Evolutionary conservation across 2,797 vertebrate species (phyloP), one percentile per base, ranked within the genome.

Genomic region (Cercopithecus neglectus): DNA sequence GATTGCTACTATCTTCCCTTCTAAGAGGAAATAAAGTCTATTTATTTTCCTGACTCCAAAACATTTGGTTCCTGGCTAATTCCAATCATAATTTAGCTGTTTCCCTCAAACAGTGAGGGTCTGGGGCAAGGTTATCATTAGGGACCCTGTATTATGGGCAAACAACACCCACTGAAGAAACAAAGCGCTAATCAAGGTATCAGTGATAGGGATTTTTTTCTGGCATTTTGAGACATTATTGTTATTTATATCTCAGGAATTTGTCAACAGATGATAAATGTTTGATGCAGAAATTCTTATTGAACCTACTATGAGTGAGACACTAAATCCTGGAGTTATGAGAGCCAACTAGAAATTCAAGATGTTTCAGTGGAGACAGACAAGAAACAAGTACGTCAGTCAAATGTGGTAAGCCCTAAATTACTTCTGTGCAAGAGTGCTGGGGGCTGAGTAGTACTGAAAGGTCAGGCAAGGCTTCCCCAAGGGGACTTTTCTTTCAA

Each of bases 21-120:
- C 30, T 93, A 85, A 90, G 91, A 78, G 86, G 59, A 96, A 96
- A 89, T 94, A 50, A 91, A 39, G 17, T 80, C n/a, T 86, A 55
- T 83, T 83, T 96, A 28, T 72, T 67, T 95, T 79, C 44, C 41
- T 81, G 30, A 70, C 86, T 85, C 24, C 59, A 50, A 94, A 95
- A 17, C 24, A 9, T n/a, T 19, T 74, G 16, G 8, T 61, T 94
- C 21, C 87, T 84, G 57, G 46, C 9, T 86, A 22, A 53, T 80
- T 96, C 16, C 12, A 16, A 48, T 13, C 26, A 87, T 21, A 5
- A 17, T 82, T 86, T 83, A 75, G 39, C 30, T 88, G 24, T 33
- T 59, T 2, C 28, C 26, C 92, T 76, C 61, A 90, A 84, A 82
- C 28, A n/a, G 19, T 46, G 55, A 94, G 6, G 87, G 59, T 85